Conservation (phyloP, 2,797 vertebrate genomes). For the Acanthurus tractus region DNA sequence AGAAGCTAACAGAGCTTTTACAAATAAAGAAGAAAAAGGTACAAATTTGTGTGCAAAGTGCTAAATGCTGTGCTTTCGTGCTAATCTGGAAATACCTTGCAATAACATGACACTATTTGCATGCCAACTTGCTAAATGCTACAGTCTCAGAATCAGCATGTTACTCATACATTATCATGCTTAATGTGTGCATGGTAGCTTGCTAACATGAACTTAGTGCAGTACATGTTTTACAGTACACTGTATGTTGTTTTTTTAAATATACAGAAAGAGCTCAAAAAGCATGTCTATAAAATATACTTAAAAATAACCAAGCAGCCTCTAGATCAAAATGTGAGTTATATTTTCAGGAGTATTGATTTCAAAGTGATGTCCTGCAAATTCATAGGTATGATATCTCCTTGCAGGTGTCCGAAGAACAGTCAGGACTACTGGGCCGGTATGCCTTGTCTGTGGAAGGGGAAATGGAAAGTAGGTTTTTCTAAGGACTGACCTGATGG, state of each 20-base stretch:
- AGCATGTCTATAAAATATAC: not conserved
- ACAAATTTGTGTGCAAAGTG: not conserved
- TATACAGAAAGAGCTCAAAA: too few relatives aligned
- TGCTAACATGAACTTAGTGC: not conserved
- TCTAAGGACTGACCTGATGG: conserved; percentile 53
- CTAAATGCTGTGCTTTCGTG: too few relatives aligned
- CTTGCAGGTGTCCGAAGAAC: conserved; percentile 57
- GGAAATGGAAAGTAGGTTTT: conserved; percentile 50
- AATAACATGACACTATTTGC: too few relatives aligned
- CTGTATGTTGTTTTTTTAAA: too few relatives aligned
- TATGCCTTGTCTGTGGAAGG: conserved; percentile 58
- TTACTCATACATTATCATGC: not conserved
- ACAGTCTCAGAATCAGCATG: not conserved
- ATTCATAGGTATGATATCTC: not conserved
- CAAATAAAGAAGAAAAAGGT: too few relatives aligned
- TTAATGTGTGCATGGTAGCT: not conserved
- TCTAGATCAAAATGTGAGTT: not conserved
- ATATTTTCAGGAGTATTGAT: not conserved
- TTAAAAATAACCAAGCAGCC: not conserved
- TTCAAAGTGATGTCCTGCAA: not conserved
- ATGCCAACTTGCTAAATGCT: not conserved
- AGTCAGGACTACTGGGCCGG: conserved; percentile 51
- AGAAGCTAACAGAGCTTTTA: too few relatives aligned
- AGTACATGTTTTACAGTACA: too few relatives aligned
- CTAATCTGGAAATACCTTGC: too few relatives aligned